phyloP scores from a whole-genome alignment of 2,888 invertebrate genomes.

The Andrena haemorrhoa region DNA sequence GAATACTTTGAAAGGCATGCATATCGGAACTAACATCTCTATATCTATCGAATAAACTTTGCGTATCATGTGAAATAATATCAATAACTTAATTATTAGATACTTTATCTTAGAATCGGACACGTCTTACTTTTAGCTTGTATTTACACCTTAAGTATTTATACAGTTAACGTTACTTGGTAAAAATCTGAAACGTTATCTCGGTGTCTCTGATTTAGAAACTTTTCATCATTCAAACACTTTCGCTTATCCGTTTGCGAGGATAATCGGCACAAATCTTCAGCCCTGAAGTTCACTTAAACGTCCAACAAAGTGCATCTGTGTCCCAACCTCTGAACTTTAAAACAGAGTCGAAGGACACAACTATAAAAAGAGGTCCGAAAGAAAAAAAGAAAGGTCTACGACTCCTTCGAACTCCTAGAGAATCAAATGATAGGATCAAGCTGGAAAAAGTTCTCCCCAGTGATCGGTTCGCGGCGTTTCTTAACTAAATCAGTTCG shows the following conservation, averaged over 20 bases:
- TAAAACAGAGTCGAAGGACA: constrained; percentile 21
- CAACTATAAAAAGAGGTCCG: constrained; percentile 7
- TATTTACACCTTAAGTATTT: constrained; percentile 72
- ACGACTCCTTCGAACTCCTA: background rate
- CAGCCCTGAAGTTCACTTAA: background rate
- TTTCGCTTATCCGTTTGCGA: background rate
- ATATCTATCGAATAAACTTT: constrained; percentile 53
- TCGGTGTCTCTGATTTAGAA: constrained; percentile 24
- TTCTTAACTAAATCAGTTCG: background rate
- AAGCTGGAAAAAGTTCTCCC: background rate
- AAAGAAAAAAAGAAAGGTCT: background rate
- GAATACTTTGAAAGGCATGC: constrained; percentile 61
- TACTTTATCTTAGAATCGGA: constrained; percentile 55
- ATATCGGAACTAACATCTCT: constrained; percentile 49
- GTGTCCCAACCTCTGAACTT: background rate
- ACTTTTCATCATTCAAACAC: constrained; percentile 16
- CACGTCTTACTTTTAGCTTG: constrained; percentile 51
- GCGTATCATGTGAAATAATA: constrained; percentile 56
- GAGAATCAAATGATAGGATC: background rate
- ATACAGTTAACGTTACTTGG: constrained; percentile 62
- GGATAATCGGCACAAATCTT: constrained; percentile 3
- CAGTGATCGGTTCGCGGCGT: background rate
- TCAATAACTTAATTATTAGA: constrained; percentile 62
- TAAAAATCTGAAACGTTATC: constrained; percentile 57
- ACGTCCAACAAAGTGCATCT: too few relatives aligned